phyloP scores from a whole-genome alignment of 2,888 invertebrate genomes.

The Lasioglossum zephyrum region DNA sequence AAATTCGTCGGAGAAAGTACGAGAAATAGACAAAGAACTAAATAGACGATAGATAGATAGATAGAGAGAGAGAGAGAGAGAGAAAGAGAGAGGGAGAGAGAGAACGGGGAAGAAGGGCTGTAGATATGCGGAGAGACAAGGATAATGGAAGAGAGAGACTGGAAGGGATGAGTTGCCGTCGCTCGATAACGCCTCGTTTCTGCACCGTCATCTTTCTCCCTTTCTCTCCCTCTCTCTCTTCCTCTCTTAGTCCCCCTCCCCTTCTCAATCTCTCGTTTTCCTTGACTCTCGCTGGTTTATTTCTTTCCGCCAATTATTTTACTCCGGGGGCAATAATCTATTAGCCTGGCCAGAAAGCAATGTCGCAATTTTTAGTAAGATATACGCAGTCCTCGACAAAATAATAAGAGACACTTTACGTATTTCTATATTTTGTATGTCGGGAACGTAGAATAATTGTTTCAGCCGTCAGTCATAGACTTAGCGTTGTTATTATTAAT shows the following conservation, averaged over 20 bases:
- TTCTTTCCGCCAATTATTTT: not conserved
- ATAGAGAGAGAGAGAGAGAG: conserved; percentile 2
- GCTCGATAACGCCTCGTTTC: conserved; percentile 78
- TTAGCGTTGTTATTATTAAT: too few relatives aligned
- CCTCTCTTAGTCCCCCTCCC: conserved; percentile 41
- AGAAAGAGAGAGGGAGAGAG: not conserved
- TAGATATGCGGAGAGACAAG: not conserved
- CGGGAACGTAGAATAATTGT: not conserved
- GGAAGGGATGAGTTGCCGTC: conserved; percentile 65
- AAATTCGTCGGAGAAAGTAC: conserved; percentile 2
- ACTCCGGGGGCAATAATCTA: not conserved
- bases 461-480: not conserved
- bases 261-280: not conserved
- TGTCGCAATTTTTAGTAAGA: not conserved
- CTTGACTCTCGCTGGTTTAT: not conserved
- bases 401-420: not conserved
- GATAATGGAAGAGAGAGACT: not conserved
- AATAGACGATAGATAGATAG: not conserved
- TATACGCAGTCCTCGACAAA: not conserved
- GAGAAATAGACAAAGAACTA: not conserved
- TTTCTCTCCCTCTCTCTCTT: conserved; percentile 1
- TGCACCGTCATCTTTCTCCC: conserved; percentile 62
- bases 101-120: not conserved
- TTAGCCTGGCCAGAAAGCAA: not conserved
- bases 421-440: not conserved